Percentiles rank a stretch among this genome's conserved stretches.
Conservation (phyloP, 2,888 invertebrate species). For the Hyalella azteca region DNA sequence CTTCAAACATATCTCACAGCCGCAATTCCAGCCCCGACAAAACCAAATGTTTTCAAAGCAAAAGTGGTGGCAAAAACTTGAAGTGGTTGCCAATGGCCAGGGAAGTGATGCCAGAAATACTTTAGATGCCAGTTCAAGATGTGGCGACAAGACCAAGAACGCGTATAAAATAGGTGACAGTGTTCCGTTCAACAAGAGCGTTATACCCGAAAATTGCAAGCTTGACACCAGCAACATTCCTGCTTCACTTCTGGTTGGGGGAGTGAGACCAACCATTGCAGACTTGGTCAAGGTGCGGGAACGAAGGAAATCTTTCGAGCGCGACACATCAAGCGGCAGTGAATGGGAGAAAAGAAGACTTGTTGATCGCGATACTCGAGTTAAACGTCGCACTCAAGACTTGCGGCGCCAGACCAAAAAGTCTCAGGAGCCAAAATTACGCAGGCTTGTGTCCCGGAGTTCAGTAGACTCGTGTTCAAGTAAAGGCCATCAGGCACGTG, state of each 20-base stretch:
- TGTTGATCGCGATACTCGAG: not conserved
- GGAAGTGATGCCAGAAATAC: conserved; percentile 5
- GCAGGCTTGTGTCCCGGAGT: conserved; percentile 6
- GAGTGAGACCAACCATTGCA: conserved; percentile 54
- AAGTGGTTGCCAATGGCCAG: not conserved
- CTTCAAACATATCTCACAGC: not conserved
- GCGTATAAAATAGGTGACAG: conserved; percentile 6
- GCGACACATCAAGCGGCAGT: conserved; percentile 46
- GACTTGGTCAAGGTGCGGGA: conserved; percentile 56
- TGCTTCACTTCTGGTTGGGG: not conserved
- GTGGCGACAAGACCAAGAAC: not conserved
- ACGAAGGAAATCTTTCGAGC: conserved; percentile 53
- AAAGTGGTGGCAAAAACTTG: not conserved
- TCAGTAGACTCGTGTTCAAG: conserved; percentile 6
- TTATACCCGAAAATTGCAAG: not conserved
- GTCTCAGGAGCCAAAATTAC: not conserved
- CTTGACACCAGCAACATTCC: not conserved
- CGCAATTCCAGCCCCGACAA: not conserved
- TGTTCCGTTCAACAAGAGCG: conserved; percentile 1
- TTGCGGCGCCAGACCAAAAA: not conserved
- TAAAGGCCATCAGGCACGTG: not conserved
- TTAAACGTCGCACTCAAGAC: not conserved
- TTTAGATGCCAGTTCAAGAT: not conserved
- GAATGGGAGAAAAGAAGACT: conserved; percentile 27
- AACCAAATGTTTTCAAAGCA: not conserved